These are phyloP conservation scores for Chaenodraco wilsoni DNA, from an alignment of 2,797 vertebrate genomes.

Conservation along the genomic window DNA sequence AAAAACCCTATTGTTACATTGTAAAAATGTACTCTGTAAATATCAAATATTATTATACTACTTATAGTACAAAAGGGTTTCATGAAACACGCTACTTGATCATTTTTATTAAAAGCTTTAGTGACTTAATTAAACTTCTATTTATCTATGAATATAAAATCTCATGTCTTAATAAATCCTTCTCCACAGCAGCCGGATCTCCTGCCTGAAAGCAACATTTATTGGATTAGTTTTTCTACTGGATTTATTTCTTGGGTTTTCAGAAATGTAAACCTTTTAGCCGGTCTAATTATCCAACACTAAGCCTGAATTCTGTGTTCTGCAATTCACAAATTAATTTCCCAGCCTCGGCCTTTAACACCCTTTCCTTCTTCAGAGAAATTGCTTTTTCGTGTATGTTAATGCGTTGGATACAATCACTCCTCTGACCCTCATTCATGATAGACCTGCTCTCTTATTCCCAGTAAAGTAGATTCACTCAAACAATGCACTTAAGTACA, in stretches of 20 bases:
- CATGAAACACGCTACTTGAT: not conserved
- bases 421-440: no score
- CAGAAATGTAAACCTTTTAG: constrained; percentile 1
- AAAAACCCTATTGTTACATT: not conserved
- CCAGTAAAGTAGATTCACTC: no score
- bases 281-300: not conserved
- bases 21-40: constrained; percentile 3
- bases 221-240: constrained; percentile 6
- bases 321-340: no score
- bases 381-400: no score
- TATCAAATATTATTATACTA: constrained; percentile 26
- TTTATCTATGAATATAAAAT: no score
- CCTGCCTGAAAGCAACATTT: constrained; percentile 2
- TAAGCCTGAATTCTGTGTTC: not conserved
- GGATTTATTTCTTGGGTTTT: constrained; percentile 6
- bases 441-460: no score
- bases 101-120: no score
- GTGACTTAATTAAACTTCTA: no score
- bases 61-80: constrained; percentile 6
- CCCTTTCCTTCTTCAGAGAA: no score
- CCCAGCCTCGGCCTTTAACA: no score
- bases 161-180: not conserved
- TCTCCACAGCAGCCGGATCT: constrained; percentile 9
- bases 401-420: no score
- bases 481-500: no score